Evolutionary conservation across 2,888 invertebrate genomes (phyloP), one percentile per base, ranked within the genome.

Genomic region (Hedychridium roseum): DNA sequence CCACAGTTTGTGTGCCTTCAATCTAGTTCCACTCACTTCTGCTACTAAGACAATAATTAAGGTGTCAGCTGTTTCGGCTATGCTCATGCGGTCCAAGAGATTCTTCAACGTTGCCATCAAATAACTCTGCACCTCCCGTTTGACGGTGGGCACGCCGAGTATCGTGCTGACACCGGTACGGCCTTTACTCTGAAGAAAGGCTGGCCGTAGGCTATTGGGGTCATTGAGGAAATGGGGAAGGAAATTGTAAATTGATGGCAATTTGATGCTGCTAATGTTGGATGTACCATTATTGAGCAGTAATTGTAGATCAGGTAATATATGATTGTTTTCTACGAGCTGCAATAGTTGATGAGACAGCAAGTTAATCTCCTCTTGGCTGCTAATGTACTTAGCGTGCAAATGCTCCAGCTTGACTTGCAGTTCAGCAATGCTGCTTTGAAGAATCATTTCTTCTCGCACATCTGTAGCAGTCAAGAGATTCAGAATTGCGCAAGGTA

Each of bases 81-180:
- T 81, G 38, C 83, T 87, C 87, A 97, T 88, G 40, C 90, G 90
- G 45, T 87, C 86, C 37, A 97, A 81, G 16, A 97, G 81, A 76
- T 92, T 92, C 79, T 91, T 88, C 40, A 97, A 80, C 0, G 97
- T 96, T 17, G 90, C 85, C 78, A 92, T 82, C 27, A 97, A 82
- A 79, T 97, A 97, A 60, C 86, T 90, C 71, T 94, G 92, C 63
- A 92, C 91, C 57, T 93, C 92, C 30, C 97, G 82, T 65, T 88
- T 89, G 3, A 97, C 94, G 0, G 96, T 96, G 0, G 96, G 96
- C 52, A 97, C 84, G 0, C 94, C 97, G 36, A 96, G 82, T 1
- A 95, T 92, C 51, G 94, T 84, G 37, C 92, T 90, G 0, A 90
- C 91, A 58, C 90, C 89, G 5, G 83, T 82, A 45, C 91, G 83